Percentiles rank a stretch among this genome's conserved stretches.
Conservation (phyloP, 2,797 vertebrate species). For the Sebastes matsubarae region DNA sequence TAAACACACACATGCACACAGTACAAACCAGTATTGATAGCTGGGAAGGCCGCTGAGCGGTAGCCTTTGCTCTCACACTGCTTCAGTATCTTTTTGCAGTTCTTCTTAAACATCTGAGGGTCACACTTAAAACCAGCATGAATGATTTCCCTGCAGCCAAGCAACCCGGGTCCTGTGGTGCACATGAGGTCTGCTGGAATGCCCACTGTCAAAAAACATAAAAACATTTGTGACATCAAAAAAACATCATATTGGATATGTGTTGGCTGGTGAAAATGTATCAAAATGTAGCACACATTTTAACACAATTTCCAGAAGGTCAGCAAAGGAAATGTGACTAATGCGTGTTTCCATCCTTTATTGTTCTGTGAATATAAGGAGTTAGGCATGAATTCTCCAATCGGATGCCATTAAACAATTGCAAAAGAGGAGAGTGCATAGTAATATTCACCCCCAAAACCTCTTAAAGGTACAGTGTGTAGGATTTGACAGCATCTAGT, state of each 20-base stretch:
- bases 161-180: conserved; percentile 61
- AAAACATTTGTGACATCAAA: background rate
- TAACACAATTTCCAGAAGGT: background rate
- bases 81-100: conserved; percentile 60
- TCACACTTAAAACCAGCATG: conserved; percentile 41
- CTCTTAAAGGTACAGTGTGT: background rate
- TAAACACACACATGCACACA: background rate
- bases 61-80: conserved; percentile 66
- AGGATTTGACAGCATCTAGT: no score
- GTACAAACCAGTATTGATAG: conserved; percentile 71
- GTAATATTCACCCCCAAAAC: background rate
- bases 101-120: conserved; percentile 33
- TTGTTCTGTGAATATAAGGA: background rate
- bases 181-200: conserved; percentile 16
- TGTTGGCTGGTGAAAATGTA: background rate
- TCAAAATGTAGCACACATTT: background rate
- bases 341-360: background rate
- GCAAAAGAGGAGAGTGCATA: background rate
- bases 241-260: background rate
- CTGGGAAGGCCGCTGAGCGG: conserved; percentile 69
- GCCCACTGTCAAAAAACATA: conserved; percentile 23
- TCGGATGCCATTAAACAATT: background rate
- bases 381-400: background rate
- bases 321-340: background rate
- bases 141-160: conserved; percentile 68